Conservation (phyloP, 2,888 invertebrate species). For the Galeruca laticollis region DNA sequence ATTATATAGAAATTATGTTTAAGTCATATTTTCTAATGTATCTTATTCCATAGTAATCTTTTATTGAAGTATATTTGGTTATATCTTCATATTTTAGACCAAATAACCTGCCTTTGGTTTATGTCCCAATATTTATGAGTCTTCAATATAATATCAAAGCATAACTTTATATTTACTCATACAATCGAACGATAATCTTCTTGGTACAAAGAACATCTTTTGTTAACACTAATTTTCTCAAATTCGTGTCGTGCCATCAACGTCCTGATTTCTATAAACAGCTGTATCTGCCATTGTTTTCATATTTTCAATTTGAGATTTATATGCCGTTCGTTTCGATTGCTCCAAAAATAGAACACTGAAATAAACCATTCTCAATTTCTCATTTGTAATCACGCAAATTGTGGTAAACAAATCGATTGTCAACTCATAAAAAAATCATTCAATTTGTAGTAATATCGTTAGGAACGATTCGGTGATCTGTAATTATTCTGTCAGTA, state of each 20-base stretch:
- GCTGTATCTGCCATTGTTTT: slow-evolving; percentile 32
- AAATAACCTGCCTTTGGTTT: too few relatives aligned
- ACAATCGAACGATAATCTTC: background rate
- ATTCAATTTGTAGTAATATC: background rate
- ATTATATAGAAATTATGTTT: too few relatives aligned
- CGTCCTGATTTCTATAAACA: slow-evolving; percentile 29
- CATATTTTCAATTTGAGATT: slow-evolving; percentile 29
- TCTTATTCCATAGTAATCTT: too few relatives aligned
- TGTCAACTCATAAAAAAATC: background rate
- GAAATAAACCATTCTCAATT: background rate
- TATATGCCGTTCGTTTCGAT: slow-evolving; percentile 26
- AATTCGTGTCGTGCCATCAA: slow-evolving; percentile 16
- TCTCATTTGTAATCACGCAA: slow-evolving; percentile 7
- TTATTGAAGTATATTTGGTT: too few relatives aligned
- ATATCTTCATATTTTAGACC: too few relatives aligned
- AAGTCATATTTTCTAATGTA: too few relatives aligned
- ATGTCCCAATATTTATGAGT: too few relatives aligned
- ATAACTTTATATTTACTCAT: too few relatives aligned
- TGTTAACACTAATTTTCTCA: slow-evolving; percentile 22
- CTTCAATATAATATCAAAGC: too few relatives aligned
- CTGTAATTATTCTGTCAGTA: too few relatives aligned
- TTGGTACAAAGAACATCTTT: slow-evolving; percentile 25
- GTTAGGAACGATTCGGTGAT: background rate
- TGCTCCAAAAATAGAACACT: slow-evolving; percentile 29
- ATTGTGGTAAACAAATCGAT: too few relatives aligned